These are phyloP conservation scores for Dolichoris vasculosae DNA, from an alignment of 1,140 invertebrate species.

Conservation along the genomic window DNA sequence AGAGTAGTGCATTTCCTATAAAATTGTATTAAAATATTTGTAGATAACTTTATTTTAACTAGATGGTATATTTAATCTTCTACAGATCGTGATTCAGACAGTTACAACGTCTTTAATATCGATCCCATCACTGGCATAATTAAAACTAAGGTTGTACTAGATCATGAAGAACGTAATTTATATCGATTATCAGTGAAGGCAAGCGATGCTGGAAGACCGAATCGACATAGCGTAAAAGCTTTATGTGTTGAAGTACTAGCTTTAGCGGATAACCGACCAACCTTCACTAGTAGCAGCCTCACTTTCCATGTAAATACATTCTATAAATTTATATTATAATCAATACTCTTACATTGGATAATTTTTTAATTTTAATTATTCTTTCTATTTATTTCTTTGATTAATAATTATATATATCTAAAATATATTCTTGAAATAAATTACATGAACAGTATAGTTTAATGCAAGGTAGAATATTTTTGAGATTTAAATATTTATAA, in stretches of 20 bases:
- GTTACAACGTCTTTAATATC: slow-evolving; percentile 88
- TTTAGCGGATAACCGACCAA: slow-evolving; percentile 92
- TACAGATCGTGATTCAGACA: slow-evolving; percentile 84
- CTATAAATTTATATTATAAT: too few species aligned
- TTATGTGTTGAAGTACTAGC: slow-evolving; percentile 91
- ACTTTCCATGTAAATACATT: slow-evolving; percentile 75
- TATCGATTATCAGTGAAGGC: slow-evolving; percentile 91
- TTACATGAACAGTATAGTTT: too few species aligned
- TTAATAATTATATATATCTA: too few species aligned
- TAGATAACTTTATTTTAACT: too few species aligned
- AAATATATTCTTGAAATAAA: too few species aligned
- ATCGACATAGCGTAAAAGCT: slow-evolving; percentile 85
- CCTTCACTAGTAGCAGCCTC: slow-evolving; percentile 91
- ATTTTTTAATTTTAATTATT: too few species aligned
- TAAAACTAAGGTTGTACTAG: slow-evolving; percentile 88
- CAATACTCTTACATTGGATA: too few species aligned
- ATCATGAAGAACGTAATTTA: slow-evolving; percentile 91
- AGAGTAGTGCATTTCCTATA: too few species aligned
- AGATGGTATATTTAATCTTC: slow-evolving; percentile 38
- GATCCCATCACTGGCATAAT: slow-evolving; percentile 91
- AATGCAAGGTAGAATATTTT: too few species aligned
- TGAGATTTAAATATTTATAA: too few species aligned
- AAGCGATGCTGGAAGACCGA: slow-evolving; percentile 88
- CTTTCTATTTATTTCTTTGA: too few species aligned
- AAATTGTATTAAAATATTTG: too few species aligned